Conservation (phyloP, 2,888 invertebrate species). For the Norana najaformis region DNA sequence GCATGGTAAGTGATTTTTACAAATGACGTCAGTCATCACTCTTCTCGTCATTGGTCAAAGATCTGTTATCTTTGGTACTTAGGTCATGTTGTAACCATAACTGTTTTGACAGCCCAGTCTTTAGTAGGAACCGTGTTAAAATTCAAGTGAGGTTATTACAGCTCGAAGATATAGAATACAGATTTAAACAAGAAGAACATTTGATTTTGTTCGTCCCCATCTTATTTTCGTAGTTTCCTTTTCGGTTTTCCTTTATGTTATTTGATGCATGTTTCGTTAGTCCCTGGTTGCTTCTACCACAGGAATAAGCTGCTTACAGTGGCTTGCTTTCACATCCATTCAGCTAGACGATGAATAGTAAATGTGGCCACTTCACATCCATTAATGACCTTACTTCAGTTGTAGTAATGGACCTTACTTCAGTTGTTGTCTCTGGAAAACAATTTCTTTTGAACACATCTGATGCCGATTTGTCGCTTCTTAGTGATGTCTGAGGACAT, state of each 20-base stretch:
- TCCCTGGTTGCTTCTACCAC: no score
- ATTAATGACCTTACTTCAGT: no score
- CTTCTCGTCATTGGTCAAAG: background rate
- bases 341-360: no score
- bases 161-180: background rate
- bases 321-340: no score
- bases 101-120: background rate
- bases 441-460: no score
- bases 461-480: no score
- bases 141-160: background rate
- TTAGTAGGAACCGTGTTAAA: background rate
- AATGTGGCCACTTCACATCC: no score
- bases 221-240: background rate
- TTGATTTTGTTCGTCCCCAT: background rate
- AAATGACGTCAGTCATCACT: constrained; percentile 14
- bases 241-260: background rate
- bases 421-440: no score
- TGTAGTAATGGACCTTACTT: no score
- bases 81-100: background rate
- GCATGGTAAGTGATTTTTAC: constrained; percentile 79
- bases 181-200: background rate
- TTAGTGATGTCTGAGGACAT: no score
- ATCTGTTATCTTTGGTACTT: constrained; percentile 24
- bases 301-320: no score
- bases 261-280: no score